phyloP scores from a whole-genome alignment of 2,797 vertebrate species.

The Macrochelys suwanniensis region DNA sequence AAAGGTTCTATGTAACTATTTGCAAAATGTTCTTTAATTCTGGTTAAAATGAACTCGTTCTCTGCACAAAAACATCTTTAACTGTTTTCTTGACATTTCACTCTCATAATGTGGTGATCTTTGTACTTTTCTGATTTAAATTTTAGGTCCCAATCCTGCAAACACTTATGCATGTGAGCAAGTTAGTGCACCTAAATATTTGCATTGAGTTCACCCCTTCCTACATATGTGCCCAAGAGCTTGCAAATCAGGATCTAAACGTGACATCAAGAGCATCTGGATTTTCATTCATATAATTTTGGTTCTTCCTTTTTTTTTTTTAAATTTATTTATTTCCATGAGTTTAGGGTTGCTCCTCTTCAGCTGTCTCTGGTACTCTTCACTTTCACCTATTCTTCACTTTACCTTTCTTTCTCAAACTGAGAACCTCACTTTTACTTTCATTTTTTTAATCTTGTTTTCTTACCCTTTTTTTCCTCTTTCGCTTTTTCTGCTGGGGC shows the following conservation, averaged over 20 bases:
- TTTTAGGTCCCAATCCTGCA: not conserved
- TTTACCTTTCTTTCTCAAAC: not conserved
- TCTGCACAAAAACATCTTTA: not conserved
- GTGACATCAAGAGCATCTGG: not conserved
- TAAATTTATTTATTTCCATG: no score
- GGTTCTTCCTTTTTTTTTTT: not conserved
- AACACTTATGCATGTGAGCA: not conserved
- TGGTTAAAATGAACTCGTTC: slow-evolving; percentile 4
- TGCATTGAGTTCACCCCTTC: not conserved
- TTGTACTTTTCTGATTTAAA: not conserved
- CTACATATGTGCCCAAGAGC: not conserved
- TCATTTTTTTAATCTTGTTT: no score
- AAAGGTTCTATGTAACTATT: slow-evolving; percentile 12
- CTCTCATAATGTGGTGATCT: not conserved
- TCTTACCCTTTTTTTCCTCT: no score
- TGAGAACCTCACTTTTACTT: not conserved
- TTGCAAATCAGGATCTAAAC: not conserved
- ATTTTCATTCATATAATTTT: not conserved
- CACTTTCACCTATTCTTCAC: no score
- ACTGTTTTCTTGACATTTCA: not conserved
- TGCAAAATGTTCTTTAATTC: slow-evolving; percentile 20
- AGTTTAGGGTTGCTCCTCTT: not conserved
- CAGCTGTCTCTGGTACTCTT: not conserved
- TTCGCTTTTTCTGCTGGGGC: no score
- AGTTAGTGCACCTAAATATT: not conserved